These are phyloP conservation scores for Myripristis jacobus DNA, from an alignment of 2,797 vertebrate genomes.

Conservation along the genomic window DNA sequence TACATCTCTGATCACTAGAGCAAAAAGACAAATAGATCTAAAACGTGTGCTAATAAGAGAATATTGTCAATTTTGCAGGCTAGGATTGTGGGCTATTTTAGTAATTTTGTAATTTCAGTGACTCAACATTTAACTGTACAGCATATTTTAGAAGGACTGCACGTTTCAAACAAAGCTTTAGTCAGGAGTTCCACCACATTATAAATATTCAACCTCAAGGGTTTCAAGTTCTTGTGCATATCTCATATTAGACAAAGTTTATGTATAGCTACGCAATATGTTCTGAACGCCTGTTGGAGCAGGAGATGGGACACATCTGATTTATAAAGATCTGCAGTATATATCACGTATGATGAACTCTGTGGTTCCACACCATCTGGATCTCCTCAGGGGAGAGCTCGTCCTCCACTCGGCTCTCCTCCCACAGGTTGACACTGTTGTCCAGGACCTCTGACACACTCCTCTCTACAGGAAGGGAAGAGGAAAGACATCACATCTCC, in stretches of 20 bases:
- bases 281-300: too few species aligned
- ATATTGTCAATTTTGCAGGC: too few species aligned
- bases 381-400: conserved; percentile 97
- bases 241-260: neutral
- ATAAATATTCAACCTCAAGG: too few species aligned
- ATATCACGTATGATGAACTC: neutral
- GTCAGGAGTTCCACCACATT: too few species aligned
- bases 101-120: too few species aligned
- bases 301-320: neutral
- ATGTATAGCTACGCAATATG: neutral
- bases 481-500: neutral
- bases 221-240: neutral
- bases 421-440: conserved; percentile 84
- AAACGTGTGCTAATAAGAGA: too few species aligned
- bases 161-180: too few species aligned
- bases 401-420: conserved; percentile 89
- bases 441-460: conserved; percentile 77
- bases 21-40: too few species aligned
- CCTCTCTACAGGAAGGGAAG: conserved; percentile 80
- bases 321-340: conserved; percentile 24
- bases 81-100: too few species aligned
- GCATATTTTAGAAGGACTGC: too few species aligned
- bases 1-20: neutral
- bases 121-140: too few species aligned
- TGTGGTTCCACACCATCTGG: conserved; percentile 88